Evolutionary conservation across 2,113 vertebrate species (phyloP).

Genomic region (Okapia johnstoni): DNA sequence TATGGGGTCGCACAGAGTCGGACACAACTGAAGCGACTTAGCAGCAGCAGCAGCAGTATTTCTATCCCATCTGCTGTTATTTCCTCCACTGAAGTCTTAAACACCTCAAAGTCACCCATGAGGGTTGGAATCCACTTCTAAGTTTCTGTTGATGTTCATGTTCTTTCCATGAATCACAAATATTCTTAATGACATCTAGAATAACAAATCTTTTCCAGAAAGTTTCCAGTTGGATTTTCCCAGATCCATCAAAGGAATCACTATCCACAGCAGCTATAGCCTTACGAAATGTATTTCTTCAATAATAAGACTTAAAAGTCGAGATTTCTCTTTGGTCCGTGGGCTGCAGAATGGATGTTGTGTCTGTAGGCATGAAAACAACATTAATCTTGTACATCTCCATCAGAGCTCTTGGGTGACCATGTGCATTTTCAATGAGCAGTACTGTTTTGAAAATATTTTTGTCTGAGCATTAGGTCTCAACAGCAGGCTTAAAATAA

Average conservation of each 20-base stretch:
- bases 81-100: not conserved
- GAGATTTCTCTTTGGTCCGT: not conserved
- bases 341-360: not conserved
- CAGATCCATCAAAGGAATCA: not conserved
- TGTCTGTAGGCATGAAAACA: not conserved
- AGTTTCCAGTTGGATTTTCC: not conserved
- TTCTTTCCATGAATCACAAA: not conserved
- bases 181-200: not conserved
- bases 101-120: not conserved
- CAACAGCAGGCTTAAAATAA: not conserved
- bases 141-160: not conserved
- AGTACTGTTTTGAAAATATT: not conserved
- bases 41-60: not conserved
- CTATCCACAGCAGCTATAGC: not conserved
- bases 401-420: not conserved
- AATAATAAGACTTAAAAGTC: not conserved
- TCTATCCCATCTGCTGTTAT: not conserved
- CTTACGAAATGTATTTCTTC: not conserved
- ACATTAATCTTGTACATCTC: not conserved
- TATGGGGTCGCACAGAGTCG: no score
- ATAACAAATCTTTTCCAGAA: not conserved
- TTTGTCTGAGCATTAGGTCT: not conserved
- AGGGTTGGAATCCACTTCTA: not conserved
- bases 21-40: no score
- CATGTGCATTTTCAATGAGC: not conserved